phyloP scores from a whole-genome alignment of 2,888 invertebrate genomes.

The Aethes cnicana region DNA sequence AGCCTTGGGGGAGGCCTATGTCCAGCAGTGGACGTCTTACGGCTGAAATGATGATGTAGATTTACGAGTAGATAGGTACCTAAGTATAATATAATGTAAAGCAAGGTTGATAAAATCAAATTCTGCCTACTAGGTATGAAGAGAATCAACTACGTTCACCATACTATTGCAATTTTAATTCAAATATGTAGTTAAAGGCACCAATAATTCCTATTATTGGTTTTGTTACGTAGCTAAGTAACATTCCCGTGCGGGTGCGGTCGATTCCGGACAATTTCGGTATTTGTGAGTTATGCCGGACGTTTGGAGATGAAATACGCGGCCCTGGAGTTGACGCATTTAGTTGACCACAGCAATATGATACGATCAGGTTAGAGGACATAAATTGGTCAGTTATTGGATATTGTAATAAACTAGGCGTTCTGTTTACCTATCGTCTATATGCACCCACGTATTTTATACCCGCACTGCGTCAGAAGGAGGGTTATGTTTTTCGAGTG shows the following conservation, averaged over 20 bases:
- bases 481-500: no score
- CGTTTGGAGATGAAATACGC: slow-evolving; percentile 25
- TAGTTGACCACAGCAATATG: slow-evolving; percentile 2
- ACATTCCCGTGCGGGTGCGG: slow-evolving; percentile 12
- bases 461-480: no score
- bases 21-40: no score
- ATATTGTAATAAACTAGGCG: slow-evolving; percentile 11
- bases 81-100: neutral
- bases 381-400: no score
- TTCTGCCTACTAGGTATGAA: neutral
- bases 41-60: no score
- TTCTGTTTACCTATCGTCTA: neutral
- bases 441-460: no score
- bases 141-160: neutral
- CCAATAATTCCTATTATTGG: no score
- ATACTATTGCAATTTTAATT: neutral
- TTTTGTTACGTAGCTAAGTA: slow-evolving; percentile 15
- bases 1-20: no score
- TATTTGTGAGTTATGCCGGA: slow-evolving; percentile 27
- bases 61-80: no score
- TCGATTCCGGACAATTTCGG: slow-evolving; percentile 26
- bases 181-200: no score
- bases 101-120: neutral
- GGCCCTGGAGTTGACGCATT: slow-evolving; percentile 13
- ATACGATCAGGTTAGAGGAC: slow-evolving; percentile 16